These are phyloP conservation scores for Neostethus bicornis DNA, from an alignment of 2,797 vertebrate genomes.

Conservation along the genomic window DNA sequence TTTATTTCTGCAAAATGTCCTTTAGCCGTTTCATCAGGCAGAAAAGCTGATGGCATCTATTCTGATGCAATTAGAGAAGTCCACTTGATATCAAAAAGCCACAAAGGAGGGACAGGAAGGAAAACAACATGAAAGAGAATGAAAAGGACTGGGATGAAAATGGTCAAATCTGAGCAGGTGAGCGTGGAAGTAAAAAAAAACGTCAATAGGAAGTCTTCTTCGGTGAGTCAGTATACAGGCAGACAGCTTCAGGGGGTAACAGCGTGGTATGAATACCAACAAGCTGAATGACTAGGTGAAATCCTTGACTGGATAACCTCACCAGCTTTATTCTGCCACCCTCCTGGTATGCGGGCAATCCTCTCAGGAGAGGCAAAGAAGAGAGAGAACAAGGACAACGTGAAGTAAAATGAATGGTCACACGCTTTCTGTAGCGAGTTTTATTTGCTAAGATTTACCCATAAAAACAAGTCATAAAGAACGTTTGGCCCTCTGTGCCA, in stretches of 20 bases:
- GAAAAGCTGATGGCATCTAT: slow-evolving; percentile 43
- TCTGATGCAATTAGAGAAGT: slow-evolving; percentile 55
- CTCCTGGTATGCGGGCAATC: slow-evolving; percentile 38
- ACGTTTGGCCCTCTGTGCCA: slow-evolving; percentile 23
- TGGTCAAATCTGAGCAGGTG: slow-evolving; percentile 30
- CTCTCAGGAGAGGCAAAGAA: slow-evolving; percentile 1
- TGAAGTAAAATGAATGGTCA: slow-evolving; percentile 32
- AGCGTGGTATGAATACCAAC: slow-evolving; percentile 70
- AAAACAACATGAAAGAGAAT: slow-evolving; percentile 38
- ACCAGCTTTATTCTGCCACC: slow-evolving; percentile 52
- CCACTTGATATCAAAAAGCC: slow-evolving; percentile 39
- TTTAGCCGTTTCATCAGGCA: slow-evolving; percentile 27
- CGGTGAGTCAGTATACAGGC: slow-evolving; percentile 58
- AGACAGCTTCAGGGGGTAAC: slow-evolving; percentile 50
- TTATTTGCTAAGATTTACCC: slow-evolving; percentile 43
- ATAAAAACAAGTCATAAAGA: slow-evolving; percentile 49
- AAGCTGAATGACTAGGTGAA: slow-evolving; percentile 66
- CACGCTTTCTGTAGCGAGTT: slow-evolving; percentile 11
- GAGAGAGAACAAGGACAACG: slow-evolving; percentile 36
- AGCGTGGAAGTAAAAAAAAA: slow-evolving; percentile 51
- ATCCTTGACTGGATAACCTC: slow-evolving; percentile 71
- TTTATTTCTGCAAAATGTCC: slow-evolving; percentile 35
- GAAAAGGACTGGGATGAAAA: slow-evolving; percentile 36
- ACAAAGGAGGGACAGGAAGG: slow-evolving; percentile 19
- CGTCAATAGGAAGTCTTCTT: slow-evolving; percentile 67